Evolutionary conservation across 1,140 invertebrate species (phyloP).

Genomic region (Lethrus apterus): DNA sequence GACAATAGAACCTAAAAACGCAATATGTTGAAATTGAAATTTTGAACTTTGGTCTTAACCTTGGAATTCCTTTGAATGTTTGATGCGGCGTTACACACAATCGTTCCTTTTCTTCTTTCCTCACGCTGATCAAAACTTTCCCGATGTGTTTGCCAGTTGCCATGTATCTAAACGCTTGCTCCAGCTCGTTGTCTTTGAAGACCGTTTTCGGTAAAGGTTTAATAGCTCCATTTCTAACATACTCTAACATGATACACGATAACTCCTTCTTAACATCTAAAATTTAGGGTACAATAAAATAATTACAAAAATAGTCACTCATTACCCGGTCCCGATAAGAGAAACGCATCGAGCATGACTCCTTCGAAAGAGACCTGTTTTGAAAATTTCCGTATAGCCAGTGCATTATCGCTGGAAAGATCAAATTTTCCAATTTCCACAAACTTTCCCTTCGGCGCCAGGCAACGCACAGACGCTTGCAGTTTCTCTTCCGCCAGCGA

Average conservation of each 20-base stretch:
- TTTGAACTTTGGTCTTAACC: too few species aligned
- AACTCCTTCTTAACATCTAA: too few species aligned
- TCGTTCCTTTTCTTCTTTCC: constrained; percentile 50
- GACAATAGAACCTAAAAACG: constrained; percentile 26
- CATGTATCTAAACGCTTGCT: constrained; percentile 64
- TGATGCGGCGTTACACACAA: constrained; percentile 42
- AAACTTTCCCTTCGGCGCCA: constrained; percentile 61
- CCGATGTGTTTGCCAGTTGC: constrained; percentile 83
- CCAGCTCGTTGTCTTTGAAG: constrained; percentile 53
- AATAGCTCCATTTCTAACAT: constrained; percentile 59
- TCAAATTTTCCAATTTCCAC: constrained; percentile 76
- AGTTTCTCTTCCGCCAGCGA: constrained; percentile 61
- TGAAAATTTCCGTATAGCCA: constrained; percentile 69
- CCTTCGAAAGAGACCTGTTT: constrained; percentile 81
- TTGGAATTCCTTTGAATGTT: not conserved
- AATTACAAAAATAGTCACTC: too few species aligned
- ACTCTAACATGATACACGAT: too few species aligned
- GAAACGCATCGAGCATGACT: constrained; percentile 72
- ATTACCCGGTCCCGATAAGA: too few species aligned
- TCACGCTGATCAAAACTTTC: constrained; percentile 69
- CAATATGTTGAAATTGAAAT: too few species aligned
- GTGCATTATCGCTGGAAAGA: constrained; percentile 53
- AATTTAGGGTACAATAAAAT: too few species aligned
- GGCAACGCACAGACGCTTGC: constrained; percentile 67
- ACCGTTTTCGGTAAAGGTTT: constrained; percentile 53